A percentile compares a stretch with the other conserved stretches of the same genome.
phyloP scores from a whole-genome alignment of 1,140 invertebrate species.

The Drosophila truncata region DNA sequence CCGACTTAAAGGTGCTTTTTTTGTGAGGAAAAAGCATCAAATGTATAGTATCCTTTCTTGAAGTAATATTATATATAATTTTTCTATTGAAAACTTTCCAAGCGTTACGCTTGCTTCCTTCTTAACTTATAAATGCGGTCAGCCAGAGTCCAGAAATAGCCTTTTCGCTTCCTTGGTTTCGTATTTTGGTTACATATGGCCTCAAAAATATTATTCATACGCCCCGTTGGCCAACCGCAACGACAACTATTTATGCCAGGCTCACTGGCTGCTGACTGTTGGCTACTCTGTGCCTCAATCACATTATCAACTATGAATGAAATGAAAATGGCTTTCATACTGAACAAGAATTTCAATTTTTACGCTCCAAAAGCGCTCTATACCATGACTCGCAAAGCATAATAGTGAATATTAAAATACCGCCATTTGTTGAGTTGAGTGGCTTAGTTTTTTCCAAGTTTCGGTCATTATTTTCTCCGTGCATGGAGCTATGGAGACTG shows the following conservation, averaged over 20 bases:
- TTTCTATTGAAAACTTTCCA: slow-evolving; percentile 5
- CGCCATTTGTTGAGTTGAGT: slow-evolving; percentile 30
- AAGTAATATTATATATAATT: slow-evolving; percentile 2
- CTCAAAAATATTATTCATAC: slow-evolving; percentile 63
- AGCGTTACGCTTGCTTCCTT: background rate
- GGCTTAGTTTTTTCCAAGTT: slow-evolving; percentile 32
- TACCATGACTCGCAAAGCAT: background rate
- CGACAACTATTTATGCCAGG: slow-evolving; percentile 60
- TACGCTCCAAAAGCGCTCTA: slow-evolving; percentile 12
- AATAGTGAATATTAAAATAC: slow-evolving; percentile 40
- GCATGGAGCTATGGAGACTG: background rate
- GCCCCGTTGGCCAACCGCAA: slow-evolving; percentile 54
- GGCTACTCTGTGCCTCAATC: slow-evolving; percentile 31
- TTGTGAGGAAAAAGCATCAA: background rate
- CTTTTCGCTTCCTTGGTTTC: slow-evolving; percentile 39
- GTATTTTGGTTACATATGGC: slow-evolving; percentile 28
- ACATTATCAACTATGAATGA: slow-evolving; percentile 53
- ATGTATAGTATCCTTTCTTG: background rate
- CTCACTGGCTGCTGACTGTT: slow-evolving; percentile 2
- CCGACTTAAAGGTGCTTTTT: background rate
- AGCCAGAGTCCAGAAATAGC: slow-evolving; percentile 19
- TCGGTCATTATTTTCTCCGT: slow-evolving; percentile 11
- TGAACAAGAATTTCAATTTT: slow-evolving; percentile 39
- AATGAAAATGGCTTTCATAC: slow-evolving; percentile 35
- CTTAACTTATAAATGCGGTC: slow-evolving; percentile 7